These are phyloP conservation scores for Acrobasis repandana DNA, from an alignment of 2,888 invertebrate genomes.

Conservation along the genomic window DNA sequence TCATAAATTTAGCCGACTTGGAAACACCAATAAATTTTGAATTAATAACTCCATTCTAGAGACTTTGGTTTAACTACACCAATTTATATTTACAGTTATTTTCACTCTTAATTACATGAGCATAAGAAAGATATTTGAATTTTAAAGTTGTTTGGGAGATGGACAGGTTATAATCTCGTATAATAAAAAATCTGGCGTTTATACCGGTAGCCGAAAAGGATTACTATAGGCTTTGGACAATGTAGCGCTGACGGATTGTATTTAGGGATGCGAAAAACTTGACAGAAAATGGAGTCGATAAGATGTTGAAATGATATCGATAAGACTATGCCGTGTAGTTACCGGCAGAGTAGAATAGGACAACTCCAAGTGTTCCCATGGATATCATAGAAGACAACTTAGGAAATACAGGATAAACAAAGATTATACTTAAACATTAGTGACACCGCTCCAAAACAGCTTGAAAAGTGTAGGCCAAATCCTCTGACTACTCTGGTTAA, in stretches of 20 bases:
- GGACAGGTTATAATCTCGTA: conserved; percentile 50
- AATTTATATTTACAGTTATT: conserved; percentile 25
- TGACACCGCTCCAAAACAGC: too few relatives aligned
- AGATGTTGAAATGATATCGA: conserved; percentile 26
- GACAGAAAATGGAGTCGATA: conserved; percentile 23
- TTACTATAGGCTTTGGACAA: conserved; percentile 68
- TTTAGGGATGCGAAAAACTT: conserved; percentile 40
- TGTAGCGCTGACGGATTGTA: conserved; percentile 57
- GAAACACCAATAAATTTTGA: conserved; percentile 64
- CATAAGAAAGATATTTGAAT: conserved; percentile 31
- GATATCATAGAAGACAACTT: too few relatives aligned
- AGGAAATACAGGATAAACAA: too few relatives aligned
- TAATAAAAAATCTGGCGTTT: conserved; percentile 58
- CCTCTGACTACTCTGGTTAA: too few relatives aligned
- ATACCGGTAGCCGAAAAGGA: conserved; percentile 77
- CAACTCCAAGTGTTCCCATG: too few relatives aligned
- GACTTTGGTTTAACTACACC: conserved; percentile 37
- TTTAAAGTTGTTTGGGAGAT: conserved; percentile 19
- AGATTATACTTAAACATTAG: too few relatives aligned
- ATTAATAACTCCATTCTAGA: conserved; percentile 65
- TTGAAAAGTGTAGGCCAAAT: too few relatives aligned
- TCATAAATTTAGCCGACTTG: conserved; percentile 56
- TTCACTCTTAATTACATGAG: conserved; percentile 25
- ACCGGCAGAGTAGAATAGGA: too few relatives aligned
- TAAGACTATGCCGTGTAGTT: too few relatives aligned